Percentiles rank a stretch among this genome's conserved stretches.
These are phyloP conservation scores for Aphidius ervi DNA, from an alignment of 1,140 invertebrate genomes.

Conservation along the genomic window DNA sequence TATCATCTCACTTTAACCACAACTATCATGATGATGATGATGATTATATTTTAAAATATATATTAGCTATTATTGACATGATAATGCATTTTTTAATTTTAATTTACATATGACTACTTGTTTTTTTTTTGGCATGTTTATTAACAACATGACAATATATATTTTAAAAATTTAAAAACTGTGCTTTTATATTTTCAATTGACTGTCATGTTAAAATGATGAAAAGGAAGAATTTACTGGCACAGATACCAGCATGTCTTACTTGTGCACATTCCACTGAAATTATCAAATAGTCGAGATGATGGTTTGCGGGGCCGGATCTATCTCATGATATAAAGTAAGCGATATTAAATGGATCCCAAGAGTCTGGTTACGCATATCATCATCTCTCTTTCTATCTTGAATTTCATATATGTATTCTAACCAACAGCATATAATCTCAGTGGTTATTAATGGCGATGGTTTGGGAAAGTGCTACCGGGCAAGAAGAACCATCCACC, in stretches of 20 bases:
- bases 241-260: neutral
- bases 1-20: too few species aligned
- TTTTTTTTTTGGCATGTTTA: too few species aligned
- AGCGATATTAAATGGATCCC: neutral
- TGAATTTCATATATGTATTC: neutral
- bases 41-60: too few species aligned
- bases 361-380: neutral
- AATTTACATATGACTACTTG: too few species aligned
- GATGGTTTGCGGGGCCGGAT: neutral
- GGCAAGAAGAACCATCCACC: conserved; percentile 16
- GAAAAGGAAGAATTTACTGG: neutral
- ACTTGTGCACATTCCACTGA: neutral
- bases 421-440: conserved; percentile 21
- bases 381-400: neutral
- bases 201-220: too few species aligned
- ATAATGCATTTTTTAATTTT: too few species aligned
- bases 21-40: too few species aligned
- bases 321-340: neutral
- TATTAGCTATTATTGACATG: too few species aligned
- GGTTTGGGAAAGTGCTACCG: conserved; percentile 24
- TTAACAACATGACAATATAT: too few species aligned
- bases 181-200: too few species aligned
- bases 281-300: neutral
- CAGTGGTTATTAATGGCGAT: conserved; percentile 23
- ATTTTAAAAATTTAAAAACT: too few species aligned